Conservation (phyloP, 23 tunicate species). For the Halocynthia aurantium region DNA sequence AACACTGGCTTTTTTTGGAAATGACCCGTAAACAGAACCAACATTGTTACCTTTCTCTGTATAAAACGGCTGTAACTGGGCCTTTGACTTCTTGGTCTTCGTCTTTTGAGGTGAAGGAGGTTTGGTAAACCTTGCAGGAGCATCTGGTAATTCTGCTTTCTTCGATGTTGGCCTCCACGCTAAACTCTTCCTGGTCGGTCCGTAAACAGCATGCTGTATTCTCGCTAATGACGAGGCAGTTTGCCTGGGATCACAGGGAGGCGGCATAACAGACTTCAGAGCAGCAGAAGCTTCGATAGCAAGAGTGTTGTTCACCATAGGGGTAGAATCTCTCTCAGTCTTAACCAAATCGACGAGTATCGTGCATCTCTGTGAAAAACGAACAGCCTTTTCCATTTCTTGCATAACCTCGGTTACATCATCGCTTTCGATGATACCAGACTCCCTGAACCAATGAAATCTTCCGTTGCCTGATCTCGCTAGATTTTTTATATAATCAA, state of each 20-base stretch:
- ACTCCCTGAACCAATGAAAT: conserved; percentile 85
- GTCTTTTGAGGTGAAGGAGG: neutral
- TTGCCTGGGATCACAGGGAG: conserved; percentile 46
- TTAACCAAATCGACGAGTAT: conserved; percentile 56
- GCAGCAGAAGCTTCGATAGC: conserved; percentile 10
- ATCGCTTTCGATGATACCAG: conserved; percentile 90
- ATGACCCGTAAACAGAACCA: conserved; percentile 52
- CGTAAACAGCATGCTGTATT: conserved; percentile 19
- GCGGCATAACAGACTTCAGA: conserved; percentile 13
- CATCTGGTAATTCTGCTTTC: conserved; percentile 60
- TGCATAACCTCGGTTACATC: conserved; percentile 41
- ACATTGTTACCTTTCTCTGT: conserved; percentile 57
- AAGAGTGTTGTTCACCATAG: neutral
- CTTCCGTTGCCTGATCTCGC: conserved; percentile 63
- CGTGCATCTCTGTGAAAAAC: conserved; percentile 64
- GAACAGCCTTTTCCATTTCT: conserved; percentile 77
- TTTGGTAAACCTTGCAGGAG: conserved; percentile 14
- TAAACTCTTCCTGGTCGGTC: conserved; percentile 27
- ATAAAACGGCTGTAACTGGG: conserved; percentile 41
- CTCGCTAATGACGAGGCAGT: conserved; percentile 78
- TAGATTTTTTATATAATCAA: conserved; percentile 56
- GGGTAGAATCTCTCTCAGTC: conserved; percentile 5
- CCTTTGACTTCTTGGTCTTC: conserved; percentile 3
- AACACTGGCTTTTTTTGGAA: conserved; percentile 72
- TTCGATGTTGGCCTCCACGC: conserved; percentile 59